Conservation (phyloP, 2,113 vertebrate genomes). For the Coregonus clupeaformis region DNA sequence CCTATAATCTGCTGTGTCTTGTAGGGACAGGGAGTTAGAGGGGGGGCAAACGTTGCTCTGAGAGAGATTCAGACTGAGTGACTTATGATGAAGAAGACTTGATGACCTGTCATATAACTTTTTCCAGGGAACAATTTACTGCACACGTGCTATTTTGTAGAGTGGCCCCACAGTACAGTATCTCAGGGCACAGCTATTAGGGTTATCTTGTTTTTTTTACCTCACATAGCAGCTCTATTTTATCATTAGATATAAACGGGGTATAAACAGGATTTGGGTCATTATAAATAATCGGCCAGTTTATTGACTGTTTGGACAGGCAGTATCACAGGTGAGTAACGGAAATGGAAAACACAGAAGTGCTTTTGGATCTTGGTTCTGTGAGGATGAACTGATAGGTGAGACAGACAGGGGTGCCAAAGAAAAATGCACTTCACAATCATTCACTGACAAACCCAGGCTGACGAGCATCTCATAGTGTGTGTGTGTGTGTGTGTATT, state of each 20-base stretch:
- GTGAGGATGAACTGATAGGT: slow-evolving; percentile 32
- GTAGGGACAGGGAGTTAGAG: slow-evolving; percentile 24
- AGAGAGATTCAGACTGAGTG: slow-evolving; percentile 10
- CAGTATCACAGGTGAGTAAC: slow-evolving; percentile 30
- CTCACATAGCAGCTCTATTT: slow-evolving; percentile 7
- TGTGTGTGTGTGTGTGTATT: slow-evolving; percentile 15
- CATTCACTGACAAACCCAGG: slow-evolving; percentile 33
- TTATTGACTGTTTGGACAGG: slow-evolving; percentile 52
- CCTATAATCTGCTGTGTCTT: slow-evolving; percentile 38
- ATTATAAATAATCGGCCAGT: slow-evolving; percentile 41
- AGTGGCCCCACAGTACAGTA: neutral
- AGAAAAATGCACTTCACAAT: slow-evolving; percentile 56
- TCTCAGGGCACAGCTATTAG: slow-evolving; percentile 22
- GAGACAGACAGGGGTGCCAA: slow-evolving; percentile 50
- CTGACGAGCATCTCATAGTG: slow-evolving; percentile 26
- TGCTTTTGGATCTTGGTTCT: slow-evolving; percentile 10
- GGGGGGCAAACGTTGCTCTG: slow-evolving; percentile 17
- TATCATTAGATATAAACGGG: slow-evolving; percentile 28
- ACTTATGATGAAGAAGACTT: slow-evolving; percentile 50
- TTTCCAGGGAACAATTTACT: slow-evolving; percentile 41
- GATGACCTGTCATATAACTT: slow-evolving; percentile 36
- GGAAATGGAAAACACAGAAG: neutral
- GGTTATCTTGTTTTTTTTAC: slow-evolving; percentile 28
- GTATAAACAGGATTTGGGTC: slow-evolving; percentile 33
- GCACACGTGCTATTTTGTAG: slow-evolving; percentile 14